Evolutionary conservation across 2,888 invertebrate genomes (phyloP).

Genomic region (Torymus auratus): DNA sequence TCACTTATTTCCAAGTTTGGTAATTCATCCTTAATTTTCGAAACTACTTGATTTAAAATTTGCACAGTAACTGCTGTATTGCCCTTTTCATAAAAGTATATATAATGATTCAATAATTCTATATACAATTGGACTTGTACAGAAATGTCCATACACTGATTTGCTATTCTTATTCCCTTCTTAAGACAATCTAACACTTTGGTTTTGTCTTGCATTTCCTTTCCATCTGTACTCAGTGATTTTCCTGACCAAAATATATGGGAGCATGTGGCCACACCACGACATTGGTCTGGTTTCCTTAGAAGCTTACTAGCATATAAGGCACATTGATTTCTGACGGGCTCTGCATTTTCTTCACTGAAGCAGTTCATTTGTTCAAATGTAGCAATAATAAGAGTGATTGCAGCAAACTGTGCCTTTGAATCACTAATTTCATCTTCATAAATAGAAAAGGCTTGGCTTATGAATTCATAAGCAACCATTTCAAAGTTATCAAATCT

Average conservation of each 20-base stretch:
- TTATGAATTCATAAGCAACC: conserved; percentile 98
- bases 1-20: conserved; percentile 96
- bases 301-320: conserved; percentile 96
- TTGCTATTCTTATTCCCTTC: conserved; percentile 95
- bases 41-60: conserved; percentile 86
- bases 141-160: conserved; percentile 97
- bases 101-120: conserved; percentile 95
- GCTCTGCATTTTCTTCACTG: conserved; percentile 97
- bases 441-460: conserved; percentile 96
- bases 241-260: conserved; percentile 98
- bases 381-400: conserved; percentile 96
- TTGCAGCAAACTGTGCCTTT: conserved; percentile 96
- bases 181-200: conserved; percentile 96
- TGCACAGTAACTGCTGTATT: conserved; percentile 83
- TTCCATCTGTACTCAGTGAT: conserved; percentile 76
- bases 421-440: conserved; percentile 99
- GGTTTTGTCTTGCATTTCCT: conserved; percentile 90
- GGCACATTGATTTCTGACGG: conserved; percentile 96
- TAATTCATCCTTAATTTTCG: conserved; percentile 94
- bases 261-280: conserved; percentile 95
- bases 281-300: conserved; percentile 98
- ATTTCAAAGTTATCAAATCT: conserved; percentile 97
- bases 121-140: conserved; percentile 98
- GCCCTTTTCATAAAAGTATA: conserved; percentile 94
- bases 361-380: conserved; percentile 97